Conservation (phyloP, 2,888 invertebrate genomes). For the Leptura quadrifasciata region DNA sequence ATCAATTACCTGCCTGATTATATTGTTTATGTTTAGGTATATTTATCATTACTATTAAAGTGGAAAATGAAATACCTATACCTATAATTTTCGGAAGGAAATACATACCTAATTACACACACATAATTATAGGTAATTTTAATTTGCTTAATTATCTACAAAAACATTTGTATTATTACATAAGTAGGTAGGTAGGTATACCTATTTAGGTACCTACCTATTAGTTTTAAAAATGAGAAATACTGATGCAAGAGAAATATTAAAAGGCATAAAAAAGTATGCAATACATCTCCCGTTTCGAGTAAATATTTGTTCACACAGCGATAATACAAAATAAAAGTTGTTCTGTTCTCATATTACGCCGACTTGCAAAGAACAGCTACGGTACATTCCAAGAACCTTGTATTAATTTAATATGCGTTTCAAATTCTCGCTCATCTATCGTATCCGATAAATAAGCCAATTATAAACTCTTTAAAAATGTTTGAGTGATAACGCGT, state of each 20-base stretch:
- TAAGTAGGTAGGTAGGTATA: no score
- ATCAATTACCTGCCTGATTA: no score
- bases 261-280: background rate
- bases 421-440: conserved; percentile 31
- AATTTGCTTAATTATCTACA: no score
- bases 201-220: no score
- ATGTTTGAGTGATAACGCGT: conserved; percentile 51
- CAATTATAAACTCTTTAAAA: conserved; percentile 52
- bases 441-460: conserved; percentile 36
- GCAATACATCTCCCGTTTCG: background rate
- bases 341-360: conserved; percentile 15
- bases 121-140: no score
- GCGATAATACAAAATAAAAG: conserved; percentile 12
- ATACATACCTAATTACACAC: no score
- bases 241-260: background rate
- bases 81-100: no score
- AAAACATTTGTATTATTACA: no score
- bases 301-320: background rate
- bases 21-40: no score
- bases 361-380: background rate
- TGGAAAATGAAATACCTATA: no score
- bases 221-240: background rate
- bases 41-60: no score
- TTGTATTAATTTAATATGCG: conserved; percentile 27
- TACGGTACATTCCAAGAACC: conserved; percentile 40